Base-by-base conservation (phyloP, 2,888 invertebrate species). In the Heliconius cydno region DNA sequence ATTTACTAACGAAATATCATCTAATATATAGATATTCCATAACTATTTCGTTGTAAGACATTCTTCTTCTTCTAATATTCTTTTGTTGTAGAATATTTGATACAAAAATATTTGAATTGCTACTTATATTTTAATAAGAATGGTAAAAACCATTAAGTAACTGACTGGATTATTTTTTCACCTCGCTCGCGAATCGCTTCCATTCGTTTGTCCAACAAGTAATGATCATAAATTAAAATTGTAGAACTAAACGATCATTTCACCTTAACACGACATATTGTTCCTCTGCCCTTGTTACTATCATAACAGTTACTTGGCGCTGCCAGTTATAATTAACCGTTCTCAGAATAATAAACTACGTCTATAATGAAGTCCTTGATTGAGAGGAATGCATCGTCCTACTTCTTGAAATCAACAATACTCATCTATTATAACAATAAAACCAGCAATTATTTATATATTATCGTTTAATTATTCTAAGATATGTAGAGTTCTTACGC, bases 251-350 rank as follows among this genome's bases (percentile, higher is more conserved):
- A 65, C 28, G 22, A 65, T 75, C 6, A 75, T 22, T 74, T 74
- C 38, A n/a, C 74, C 65, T 63, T 3, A 75, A 22, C 1, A 22
- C 66, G 66, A 65, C 65, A 19, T 46, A 75, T 22, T 30, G 28
- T 30, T 30, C 28, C 22, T 25, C 22, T 19, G 66, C 30, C 28
- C 68, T 68, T 68, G 30, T 3, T 75, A 63, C 60, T 79, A 25
- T 19, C 25, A 57, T 68, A 75, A 67, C 57, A 75, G 30, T 70
- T 57, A 63, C 63, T 70, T 46, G 60, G 28, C n/a, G n/a, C 70
- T 41, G 79, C 68, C 79, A 79, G 68, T 79, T 75, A 70, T 75
- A 60, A 79, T 79, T 79, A 60, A 68, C 63, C 46, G 41, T 41
- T 41, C 52, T 78, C 9, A 67, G 67, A 67, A 60, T 73, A 67